Evolutionary conservation across 1,140 invertebrate genomes (phyloP), one percentile per base, ranked within the genome.

Genomic region (Temnothorax longispinosus): DNA sequence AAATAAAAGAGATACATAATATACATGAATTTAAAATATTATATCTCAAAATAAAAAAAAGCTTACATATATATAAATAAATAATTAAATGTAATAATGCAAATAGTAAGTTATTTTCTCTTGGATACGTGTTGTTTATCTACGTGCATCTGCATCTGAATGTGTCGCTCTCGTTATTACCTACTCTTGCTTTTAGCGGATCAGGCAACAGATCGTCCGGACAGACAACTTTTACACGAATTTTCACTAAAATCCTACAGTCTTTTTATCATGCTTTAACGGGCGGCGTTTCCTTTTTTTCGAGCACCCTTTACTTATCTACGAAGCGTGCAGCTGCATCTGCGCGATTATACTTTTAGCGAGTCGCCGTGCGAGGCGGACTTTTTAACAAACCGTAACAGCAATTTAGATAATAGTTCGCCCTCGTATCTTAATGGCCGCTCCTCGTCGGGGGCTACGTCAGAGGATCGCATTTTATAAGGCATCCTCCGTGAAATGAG

Each of bases 331-430:
- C 80, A 82, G 80, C 67, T 82, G 80, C 67, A 84, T 84, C 80
- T 84, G 54, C 41, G 41, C 69, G 80, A 84, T 75, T 84, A 84
- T 84, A 75, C 80, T 84, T 75, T 84, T 84, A 84, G 67, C 80
- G 80, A 58, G 71, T 84, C 69, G 80, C 67, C 54, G 54, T 74
- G 47, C 77, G 64, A 71, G 69, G 69, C 47, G 69, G 80, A 84
- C 80, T 84, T 84, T 84, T 84, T 84, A 84, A 84, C 80, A 84
- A 84, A 84, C 80, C 80, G 80, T 84, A 84, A 84, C 80, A 84
- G 80, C 80, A 84, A 84, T 84, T 84, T 84, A 84, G 80, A 84
- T 84, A 84, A 84, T 84, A 84, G 80, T 84, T 84, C 69, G 80
- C 69, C 54, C 80, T 84, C 80, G 80, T 84, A 84, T 84, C 80